Conservation (phyloP, 2,888 invertebrate genomes). For the Drosophila peninsularis region DNA sequence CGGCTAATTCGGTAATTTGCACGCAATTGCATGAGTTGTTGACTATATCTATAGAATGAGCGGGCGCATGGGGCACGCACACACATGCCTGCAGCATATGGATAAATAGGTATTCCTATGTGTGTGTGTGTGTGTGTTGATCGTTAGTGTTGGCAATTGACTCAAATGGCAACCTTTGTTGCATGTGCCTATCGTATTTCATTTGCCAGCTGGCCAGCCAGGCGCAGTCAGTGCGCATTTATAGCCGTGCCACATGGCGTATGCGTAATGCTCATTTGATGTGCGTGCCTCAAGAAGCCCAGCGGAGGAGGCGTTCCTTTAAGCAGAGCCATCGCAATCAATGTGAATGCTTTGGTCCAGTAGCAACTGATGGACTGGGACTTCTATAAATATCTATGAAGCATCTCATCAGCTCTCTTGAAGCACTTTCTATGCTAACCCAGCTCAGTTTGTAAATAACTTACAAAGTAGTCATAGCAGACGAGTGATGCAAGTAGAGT, state of each 20-base stretch:
- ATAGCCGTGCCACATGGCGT: constrained; percentile 53
- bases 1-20: constrained; percentile 77
- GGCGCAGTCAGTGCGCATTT: constrained; percentile 2
- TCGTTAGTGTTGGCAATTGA: constrained; percentile 76
- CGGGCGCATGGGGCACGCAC: constrained; percentile 45
- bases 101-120: constrained; percentile 21
- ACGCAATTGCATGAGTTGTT: constrained; percentile 81
- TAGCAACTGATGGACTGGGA: neutral
- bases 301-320: constrained; percentile 50
- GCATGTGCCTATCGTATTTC: constrained; percentile 54
- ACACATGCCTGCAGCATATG: constrained; percentile 10
- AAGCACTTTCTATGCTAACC: no score
- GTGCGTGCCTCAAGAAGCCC: constrained; percentile 62
- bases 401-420: no score
- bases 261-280: constrained; percentile 77
- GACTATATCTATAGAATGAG: constrained; percentile 75
- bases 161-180: constrained; percentile 75
- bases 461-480: constrained; percentile 1
- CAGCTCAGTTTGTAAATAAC: neutral
- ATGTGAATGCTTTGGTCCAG: neutral
- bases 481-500: constrained; percentile 6
- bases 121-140: constrained; percentile 31
- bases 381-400: neutral
- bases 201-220: constrained; percentile 27
- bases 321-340: constrained; percentile 16